A percentile compares a stretch with the other conserved stretches of the same genome.
These are phyloP conservation scores for Salticus scenicus DNA, from an alignment of 2,888 invertebrate genomes.

Conservation along the genomic window DNA sequence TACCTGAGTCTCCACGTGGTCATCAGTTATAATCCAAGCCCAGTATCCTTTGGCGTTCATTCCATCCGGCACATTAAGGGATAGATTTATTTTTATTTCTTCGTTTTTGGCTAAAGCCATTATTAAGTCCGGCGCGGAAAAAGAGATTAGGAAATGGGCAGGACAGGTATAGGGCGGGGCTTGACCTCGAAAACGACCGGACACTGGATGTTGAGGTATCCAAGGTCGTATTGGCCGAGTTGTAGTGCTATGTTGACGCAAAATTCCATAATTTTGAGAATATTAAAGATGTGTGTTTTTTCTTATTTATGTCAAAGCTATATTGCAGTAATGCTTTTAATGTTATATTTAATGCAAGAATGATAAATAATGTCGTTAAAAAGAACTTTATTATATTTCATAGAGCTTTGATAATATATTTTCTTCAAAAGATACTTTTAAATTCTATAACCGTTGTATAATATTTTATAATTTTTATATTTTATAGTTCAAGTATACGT, in stretches of 20 bases:
- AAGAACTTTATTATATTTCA: too few relatives aligned
- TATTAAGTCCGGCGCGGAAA: constrained; percentile 39
- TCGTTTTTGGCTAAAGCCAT: neutral
- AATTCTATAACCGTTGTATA: too few relatives aligned
- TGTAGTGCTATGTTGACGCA: constrained; percentile 43
- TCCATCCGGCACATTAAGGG: constrained; percentile 28
- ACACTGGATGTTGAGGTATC: constrained; percentile 25
- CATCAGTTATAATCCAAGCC: neutral
- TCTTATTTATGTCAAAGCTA: too few relatives aligned
- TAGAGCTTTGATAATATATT: too few relatives aligned
- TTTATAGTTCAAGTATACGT: too few relatives aligned
- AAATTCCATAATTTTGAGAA: neutral
- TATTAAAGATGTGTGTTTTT: too few relatives aligned
- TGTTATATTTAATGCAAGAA: too few relatives aligned
- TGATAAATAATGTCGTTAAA: too few relatives aligned
- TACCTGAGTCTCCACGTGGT: neutral
- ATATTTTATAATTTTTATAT: too few relatives aligned
- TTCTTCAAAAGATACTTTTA: too few relatives aligned
- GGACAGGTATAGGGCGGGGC: constrained; percentile 59
- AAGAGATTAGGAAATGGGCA: constrained; percentile 61
- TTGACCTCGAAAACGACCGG: constrained; percentile 60
- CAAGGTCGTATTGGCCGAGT: constrained; percentile 58
- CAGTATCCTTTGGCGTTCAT: constrained; percentile 20
- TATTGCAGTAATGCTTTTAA: too few relatives aligned
- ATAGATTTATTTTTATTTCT: constrained; percentile 35